A percentile compares a stretch with the other conserved stretches of the same genome.
Conservation (phyloP, 2,113 vertebrate species). For the Corythornis cristatus region DNA sequence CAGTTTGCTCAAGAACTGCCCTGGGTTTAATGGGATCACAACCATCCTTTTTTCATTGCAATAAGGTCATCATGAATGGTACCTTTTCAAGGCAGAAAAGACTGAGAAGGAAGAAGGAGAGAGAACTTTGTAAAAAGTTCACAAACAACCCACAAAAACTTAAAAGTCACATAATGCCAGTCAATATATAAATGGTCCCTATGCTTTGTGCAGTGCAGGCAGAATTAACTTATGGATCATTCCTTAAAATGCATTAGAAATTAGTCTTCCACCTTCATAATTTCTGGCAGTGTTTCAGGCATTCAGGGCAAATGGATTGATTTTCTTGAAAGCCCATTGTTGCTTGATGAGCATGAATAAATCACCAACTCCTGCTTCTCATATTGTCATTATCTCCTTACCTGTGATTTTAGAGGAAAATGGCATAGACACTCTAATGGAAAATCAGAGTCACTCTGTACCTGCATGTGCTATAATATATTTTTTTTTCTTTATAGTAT, state of each 20-base stretch:
- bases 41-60: background rate
- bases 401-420: background rate
- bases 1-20: background rate
- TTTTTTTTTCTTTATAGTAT: background rate
- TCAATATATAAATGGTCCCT: background rate
- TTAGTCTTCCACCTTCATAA: background rate
- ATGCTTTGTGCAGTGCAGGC: background rate
- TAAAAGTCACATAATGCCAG: background rate
- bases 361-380: background rate
- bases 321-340: conserved; percentile 8
- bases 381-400: background rate
- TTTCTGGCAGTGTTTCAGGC: background rate
- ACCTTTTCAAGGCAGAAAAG: background rate
- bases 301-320: background rate
- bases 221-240: background rate
- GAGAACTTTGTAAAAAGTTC: background rate
- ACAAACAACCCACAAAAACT: background rate
- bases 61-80: background rate
- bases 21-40: background rate
- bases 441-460: background rate
- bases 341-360: background rate
- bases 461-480: background rate
- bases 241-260: background rate
- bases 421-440: background rate
- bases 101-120: background rate